Conservation (phyloP, 37 sponge, comb jelly and placozoan species). For the Hexactinellida sp. region DNA sequence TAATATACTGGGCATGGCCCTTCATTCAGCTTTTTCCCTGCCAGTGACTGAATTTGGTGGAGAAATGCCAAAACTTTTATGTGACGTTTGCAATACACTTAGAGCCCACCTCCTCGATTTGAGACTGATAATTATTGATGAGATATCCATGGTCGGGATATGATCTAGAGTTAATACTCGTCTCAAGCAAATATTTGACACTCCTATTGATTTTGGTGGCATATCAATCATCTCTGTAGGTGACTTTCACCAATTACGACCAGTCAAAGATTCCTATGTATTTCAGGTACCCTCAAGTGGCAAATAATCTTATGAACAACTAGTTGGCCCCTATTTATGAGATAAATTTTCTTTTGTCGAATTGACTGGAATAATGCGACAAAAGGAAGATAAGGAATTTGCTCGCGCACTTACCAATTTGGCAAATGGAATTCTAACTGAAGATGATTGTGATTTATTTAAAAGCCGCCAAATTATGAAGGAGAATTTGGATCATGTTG, state of each 20-base stretch:
- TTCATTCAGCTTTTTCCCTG: slow-evolving; percentile 26
- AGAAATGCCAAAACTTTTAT: not conserved
- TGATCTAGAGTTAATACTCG: slow-evolving; percentile 23
- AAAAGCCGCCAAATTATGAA: not conserved
- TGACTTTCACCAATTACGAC: slow-evolving; percentile 31
- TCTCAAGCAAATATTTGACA: slow-evolving; percentile 22
- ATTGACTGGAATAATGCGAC: not conserved
- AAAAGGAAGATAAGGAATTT: not conserved
- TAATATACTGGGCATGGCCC: slow-evolving; percentile 31
- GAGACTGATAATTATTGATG: slow-evolving; percentile 35
- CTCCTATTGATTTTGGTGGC: slow-evolving; percentile 21
- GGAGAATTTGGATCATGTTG: not conserved
- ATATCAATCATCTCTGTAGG: slow-evolving; percentile 26
- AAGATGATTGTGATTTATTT: not conserved
- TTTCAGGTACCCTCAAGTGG: not conserved
- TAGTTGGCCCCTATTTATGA: not conserved
- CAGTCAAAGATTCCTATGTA: slow-evolving; percentile 8
- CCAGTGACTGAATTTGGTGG: not conserved
- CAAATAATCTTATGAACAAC: not conserved
- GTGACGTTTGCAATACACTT: slow-evolving; percentile 20
- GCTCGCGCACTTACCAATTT: not conserved
- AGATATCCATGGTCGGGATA: slow-evolving; percentile 38
- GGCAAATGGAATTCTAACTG: not conserved
- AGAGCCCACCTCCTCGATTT: slow-evolving; percentile 3
- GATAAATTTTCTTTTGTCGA: not conserved